These are phyloP conservation scores for Calephelis perditalis DNA, from an alignment of 2,888 invertebrate genomes.

Conservation along the genomic window DNA sequence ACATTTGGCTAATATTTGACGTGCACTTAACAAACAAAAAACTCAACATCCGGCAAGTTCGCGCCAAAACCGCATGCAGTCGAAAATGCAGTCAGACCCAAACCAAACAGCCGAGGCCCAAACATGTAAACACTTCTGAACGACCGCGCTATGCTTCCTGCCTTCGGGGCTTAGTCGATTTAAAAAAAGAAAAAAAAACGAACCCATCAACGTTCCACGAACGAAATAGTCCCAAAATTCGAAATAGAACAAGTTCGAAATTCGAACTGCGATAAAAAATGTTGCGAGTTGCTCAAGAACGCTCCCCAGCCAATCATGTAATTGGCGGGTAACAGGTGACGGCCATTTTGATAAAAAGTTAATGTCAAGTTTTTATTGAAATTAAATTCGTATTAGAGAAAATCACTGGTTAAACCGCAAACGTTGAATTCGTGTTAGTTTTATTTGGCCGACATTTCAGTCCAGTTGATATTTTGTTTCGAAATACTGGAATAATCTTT, in stretches of 20 bases:
- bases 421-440: constrained; percentile 33
- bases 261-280: constrained; percentile 24
- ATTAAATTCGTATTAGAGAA: constrained; percentile 62
- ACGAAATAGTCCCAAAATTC: constrained; percentile 28
- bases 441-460: constrained; percentile 32
- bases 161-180: constrained; percentile 28
- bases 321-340: constrained; percentile 55
- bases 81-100: constrained; percentile 56
- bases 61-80: constrained; percentile 55
- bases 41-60: constrained; percentile 49
- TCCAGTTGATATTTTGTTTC: too few species aligned
- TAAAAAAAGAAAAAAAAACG: constrained; percentile 37
- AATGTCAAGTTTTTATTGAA: constrained; percentile 46
- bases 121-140: constrained; percentile 58
- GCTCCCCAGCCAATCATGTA: constrained; percentile 34
- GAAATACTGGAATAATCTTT: too few species aligned
- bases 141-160: constrained; percentile 43
- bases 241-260: constrained; percentile 32
- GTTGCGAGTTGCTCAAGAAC: constrained; percentile 28
- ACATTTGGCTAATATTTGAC: constrained; percentile 47
- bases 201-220: constrained; percentile 36
- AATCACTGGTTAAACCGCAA: constrained; percentile 59
- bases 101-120: constrained; percentile 55
- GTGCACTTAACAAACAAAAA: constrained; percentile 57
- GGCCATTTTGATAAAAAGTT: constrained; percentile 38